Evolutionary conservation across 2,888 invertebrate genomes (phyloP), one percentile per base, ranked within the genome.

Genomic region (Euproctis similis): DNA sequence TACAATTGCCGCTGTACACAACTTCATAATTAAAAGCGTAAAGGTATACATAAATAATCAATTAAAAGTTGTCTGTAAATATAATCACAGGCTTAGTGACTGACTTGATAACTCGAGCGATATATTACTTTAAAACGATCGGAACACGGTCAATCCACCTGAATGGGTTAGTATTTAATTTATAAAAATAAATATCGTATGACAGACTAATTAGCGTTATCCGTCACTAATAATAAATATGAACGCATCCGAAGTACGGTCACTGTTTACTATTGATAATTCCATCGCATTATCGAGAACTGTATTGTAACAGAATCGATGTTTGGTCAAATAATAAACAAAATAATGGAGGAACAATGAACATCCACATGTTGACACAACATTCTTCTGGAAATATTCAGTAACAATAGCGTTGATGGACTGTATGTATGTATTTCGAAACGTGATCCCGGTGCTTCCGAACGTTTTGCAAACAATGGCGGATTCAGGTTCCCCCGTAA

Each of bases 391-490:
- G 46, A 57, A 56, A 54, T 53, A 37, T 40, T 41, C 42, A 44
- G 42, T 53, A 58, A 70, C 72, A 69, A 70, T 68, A 53, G 54
- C 41, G 44, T 53, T 45, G 63, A 61, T 57, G 55, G 45, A 27
- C 30, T 30, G 43, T 40, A 56, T 70, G 67, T n/a, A n/a, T n/a
- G n/a, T n/a, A n/a, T n/a, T n/a, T 59, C 59, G 73, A 64, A 73
- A 76, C 58, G 46, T 49, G 63, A 73, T 59, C 56, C 59, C 52
- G 48, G 43, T 53, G 58, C 52, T 53, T 59, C 57, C 48, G 48
- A 60, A 61, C 47, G 45, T 58, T 42, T 43, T 42, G 31, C 9
- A 36, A 57, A 65, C 65, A 66, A 66, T 67, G 45, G 53, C 44
- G 42, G 47, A 46, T 34, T 48, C 36, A 30, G 34, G 49, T 59